These are phyloP conservation scores for Philopotamus ludificatus DNA, from an alignment of 1,140 invertebrate genomes.

Conservation along the genomic window DNA sequence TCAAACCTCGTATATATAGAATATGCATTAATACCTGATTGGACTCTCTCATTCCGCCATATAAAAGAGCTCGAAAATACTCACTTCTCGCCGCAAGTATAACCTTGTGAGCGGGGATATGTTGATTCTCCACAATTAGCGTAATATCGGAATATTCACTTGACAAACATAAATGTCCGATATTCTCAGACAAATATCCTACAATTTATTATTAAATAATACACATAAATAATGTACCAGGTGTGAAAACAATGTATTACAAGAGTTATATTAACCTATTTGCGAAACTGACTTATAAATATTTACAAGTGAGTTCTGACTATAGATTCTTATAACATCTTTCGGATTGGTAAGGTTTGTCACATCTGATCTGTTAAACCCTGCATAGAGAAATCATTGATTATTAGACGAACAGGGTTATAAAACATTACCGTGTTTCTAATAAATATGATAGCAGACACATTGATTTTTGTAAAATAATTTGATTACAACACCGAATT, in stretches of 20 bases:
- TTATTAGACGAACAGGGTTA: no score
- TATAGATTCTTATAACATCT: no score
- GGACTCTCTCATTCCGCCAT: conserved; percentile 89
- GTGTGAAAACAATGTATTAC: not conserved
- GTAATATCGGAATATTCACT: conserved; percentile 91
- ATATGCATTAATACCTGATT: conserved; percentile 54
- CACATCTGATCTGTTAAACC: no score
- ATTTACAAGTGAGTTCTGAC: no score
- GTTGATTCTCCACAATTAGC: conserved; percentile 80
- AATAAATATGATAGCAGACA: not conserved
- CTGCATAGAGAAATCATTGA: no score
- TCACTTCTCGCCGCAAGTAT: conserved; percentile 91
- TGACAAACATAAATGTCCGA: conserved; percentile 79
- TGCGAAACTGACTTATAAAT: not conserved
- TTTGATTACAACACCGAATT: not conserved
- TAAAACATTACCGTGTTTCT: not conserved
- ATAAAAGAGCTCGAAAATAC: conserved; percentile 90
- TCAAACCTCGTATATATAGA: not conserved
- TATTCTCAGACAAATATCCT: conserved; percentile 63
- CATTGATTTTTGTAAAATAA: not conserved
- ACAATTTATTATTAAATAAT: conserved; percentile 7
- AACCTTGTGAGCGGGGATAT: conserved; percentile 79
- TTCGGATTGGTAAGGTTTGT: no score
- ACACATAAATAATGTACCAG: not conserved
- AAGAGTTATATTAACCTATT: not conserved